A percentile compares a stretch with the other conserved stretches of the same genome.
phyloP scores from a whole-genome alignment of 2,888 invertebrate genomes.

The Fragum whitleyi region DNA sequence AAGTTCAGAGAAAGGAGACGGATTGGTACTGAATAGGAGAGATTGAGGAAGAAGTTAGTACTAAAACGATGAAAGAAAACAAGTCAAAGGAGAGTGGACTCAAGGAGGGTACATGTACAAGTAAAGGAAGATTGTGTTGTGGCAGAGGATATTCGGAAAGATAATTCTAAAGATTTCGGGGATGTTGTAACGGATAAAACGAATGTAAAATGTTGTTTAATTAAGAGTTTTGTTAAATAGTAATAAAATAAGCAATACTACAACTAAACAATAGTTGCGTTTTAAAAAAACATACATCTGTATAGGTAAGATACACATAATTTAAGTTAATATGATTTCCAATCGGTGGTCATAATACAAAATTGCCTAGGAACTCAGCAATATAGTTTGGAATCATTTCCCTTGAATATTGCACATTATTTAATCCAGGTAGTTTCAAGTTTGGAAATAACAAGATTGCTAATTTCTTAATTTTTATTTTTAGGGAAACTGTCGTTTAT shows the following conservation, averaged over 20 bases:
- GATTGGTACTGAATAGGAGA: no score
- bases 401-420: neutral
- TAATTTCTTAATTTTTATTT: slow-evolving; percentile 11
- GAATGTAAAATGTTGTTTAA: no score
- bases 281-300: neutral
- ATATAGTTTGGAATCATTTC: neutral
- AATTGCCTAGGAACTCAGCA: neutral
- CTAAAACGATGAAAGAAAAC: no score
- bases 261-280: neutral
- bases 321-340: neutral
- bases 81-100: no score
- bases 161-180: no score
- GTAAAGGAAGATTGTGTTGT: no score
- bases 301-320: neutral
- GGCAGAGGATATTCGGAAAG: no score
- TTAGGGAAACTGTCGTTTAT: slow-evolving; percentile 45
- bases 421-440: neutral
- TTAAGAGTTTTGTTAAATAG: no score
- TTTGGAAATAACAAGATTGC: neutral
- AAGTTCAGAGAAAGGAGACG: no score
- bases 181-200: no score
- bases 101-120: no score
- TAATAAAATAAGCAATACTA: neutral
- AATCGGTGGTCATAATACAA: neutral
- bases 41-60: no score